A percentile compares a stretch with the other conserved stretches of the same genome.
Evolutionary conservation across 2,888 invertebrate species (phyloP).

Genomic region (Azorinus chamasolen): DNA sequence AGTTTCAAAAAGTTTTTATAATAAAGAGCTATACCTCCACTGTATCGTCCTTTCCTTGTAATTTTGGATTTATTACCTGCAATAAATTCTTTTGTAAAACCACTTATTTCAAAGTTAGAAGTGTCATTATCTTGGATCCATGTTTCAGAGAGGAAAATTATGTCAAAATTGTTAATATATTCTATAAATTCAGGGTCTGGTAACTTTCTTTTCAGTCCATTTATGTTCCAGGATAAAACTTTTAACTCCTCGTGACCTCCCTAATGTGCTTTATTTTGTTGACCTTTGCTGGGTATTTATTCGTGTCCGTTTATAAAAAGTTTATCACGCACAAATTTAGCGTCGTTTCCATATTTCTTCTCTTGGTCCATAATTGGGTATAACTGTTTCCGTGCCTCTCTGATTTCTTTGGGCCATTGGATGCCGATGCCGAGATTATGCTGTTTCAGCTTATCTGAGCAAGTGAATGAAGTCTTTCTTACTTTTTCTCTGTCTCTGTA

Average conservation of each 20-base stretch:
- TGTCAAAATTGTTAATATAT: background rate
- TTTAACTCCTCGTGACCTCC: conserved; percentile 17
- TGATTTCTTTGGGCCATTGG: conserved; percentile 7
- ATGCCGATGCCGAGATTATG: conserved; percentile 20
- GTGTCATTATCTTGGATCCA: background rate
- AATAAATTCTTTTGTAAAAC: conserved; percentile 1
- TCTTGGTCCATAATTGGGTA: conserved; percentile 3
- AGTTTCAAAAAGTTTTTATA: background rate
- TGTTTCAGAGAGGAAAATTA: conserved; percentile 8
- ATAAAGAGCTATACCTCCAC: conserved; percentile 6
- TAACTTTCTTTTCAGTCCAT: conserved; percentile 11
- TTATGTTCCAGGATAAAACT: conserved; percentile 10
- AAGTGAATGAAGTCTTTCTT: conserved; percentile 9
- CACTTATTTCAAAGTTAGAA: conserved; percentile 1
- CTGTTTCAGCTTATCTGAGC: conserved; percentile 10
- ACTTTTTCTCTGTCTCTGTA: conserved; percentile 27
- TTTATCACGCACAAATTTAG: conserved; percentile 4
- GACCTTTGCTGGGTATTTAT: too few species aligned
- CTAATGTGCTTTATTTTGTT: background rate
- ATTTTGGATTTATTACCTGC: conserved; percentile 1
- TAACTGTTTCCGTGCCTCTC: conserved; percentile 21
- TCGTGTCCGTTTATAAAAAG: conserved; percentile 18
- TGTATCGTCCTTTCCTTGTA: conserved; percentile 2
- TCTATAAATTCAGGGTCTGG: background rate
- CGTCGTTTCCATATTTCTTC: background rate